Conservation (phyloP, 2,797 vertebrate genomes). For the Onychomys arenicola region DNA sequence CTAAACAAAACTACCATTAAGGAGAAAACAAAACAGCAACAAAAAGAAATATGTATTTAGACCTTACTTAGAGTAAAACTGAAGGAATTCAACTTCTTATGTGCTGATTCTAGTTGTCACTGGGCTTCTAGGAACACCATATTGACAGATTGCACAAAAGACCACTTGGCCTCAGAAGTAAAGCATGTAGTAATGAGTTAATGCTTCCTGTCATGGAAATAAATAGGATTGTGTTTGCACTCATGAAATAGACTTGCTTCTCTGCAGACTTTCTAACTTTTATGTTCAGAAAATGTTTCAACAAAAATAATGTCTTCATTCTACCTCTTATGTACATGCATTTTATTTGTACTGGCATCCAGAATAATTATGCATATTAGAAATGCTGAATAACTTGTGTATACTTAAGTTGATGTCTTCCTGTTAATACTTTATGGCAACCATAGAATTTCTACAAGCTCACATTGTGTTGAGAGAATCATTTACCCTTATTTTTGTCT, state of each 20-base stretch:
- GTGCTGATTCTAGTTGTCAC: background rate
- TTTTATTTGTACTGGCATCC: background rate
- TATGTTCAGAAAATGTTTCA: conserved; percentile 48
- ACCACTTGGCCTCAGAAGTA: background rate
- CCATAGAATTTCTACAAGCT: conserved; percentile 3
- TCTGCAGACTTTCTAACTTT: conserved; percentile 6
- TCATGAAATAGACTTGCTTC: background rate
- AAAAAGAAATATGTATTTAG: background rate
- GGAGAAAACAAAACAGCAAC: background rate
- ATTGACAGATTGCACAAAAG: background rate
- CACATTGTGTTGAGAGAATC: conserved; percentile 1
- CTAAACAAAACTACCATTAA: background rate
- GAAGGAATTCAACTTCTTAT: conserved; percentile 1
- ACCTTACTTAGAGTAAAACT: background rate
- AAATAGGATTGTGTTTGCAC: background rate
- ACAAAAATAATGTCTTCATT: background rate
- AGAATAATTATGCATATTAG: background rate
- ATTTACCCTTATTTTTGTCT: conserved; percentile 15
- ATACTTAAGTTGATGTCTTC: background rate
- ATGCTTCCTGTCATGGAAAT: background rate
- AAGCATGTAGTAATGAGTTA: background rate
- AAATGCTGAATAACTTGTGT: background rate
- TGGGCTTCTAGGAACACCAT: background rate
- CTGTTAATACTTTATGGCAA: conserved; percentile 19
- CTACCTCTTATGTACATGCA: background rate